Evolutionary conservation across 2,888 invertebrate genomes (phyloP).

Genomic region (Thyatira batis): DNA sequence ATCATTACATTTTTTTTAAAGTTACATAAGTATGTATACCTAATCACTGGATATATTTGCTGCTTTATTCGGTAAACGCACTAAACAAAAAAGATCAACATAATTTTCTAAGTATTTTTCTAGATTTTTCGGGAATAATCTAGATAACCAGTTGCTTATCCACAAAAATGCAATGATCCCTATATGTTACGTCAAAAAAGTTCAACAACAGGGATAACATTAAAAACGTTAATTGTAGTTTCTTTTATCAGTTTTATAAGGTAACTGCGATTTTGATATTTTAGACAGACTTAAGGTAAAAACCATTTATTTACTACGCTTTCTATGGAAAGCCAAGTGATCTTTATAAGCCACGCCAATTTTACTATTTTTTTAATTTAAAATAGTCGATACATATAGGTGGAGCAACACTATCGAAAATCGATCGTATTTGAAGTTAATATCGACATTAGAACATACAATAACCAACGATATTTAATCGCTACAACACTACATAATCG

Average conservation of each 20-base stretch:
- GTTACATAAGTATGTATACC: background rate
- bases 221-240: conserved; percentile 43
- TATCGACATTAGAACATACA: background rate
- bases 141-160: background rate
- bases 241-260: conserved; percentile 32
- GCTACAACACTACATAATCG: background rate
- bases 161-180: background rate
- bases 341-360: conserved; percentile 17
- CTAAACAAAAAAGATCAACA: too few species aligned
- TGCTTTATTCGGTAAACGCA: too few species aligned
- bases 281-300: conserved; percentile 1
- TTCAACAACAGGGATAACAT: background rate
- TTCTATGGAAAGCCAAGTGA: conserved; percentile 41
- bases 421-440: background rate
- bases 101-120: too few species aligned
- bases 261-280: background rate
- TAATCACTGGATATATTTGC: too few species aligned
- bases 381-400: conserved; percentile 3
- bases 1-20: background rate
- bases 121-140: background rate
- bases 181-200: background rate
- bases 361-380: conserved; percentile 5
- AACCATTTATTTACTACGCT: conserved; percentile 26
- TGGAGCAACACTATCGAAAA: background rate
- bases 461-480: background rate